These are phyloP conservation scores for Germaria angustata DNA, from an alignment of 2,888 invertebrate species.

Conservation along the genomic window DNA sequence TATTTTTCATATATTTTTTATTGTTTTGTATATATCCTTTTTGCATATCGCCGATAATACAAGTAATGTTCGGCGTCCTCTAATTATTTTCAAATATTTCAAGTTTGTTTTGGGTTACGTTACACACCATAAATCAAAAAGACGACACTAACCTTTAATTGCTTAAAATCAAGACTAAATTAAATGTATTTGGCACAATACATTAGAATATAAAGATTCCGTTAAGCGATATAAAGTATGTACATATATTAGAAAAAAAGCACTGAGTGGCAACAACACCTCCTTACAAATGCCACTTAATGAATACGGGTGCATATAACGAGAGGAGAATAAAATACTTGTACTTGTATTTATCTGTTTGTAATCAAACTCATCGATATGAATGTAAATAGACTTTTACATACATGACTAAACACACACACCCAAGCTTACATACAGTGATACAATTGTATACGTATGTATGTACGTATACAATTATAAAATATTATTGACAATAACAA, in stretches of 20 bases:
- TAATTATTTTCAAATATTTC: not conserved
- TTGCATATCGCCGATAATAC: not conserved
- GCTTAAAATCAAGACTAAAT: slow-evolving; percentile 60
- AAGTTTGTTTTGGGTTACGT: not conserved
- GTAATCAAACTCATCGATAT: slow-evolving; percentile 63
- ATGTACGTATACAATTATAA: not conserved
- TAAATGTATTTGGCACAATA: slow-evolving; percentile 52
- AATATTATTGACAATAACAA: slow-evolving; percentile 26
- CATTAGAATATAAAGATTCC: slow-evolving; percentile 64
- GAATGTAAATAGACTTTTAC: slow-evolving; percentile 40
- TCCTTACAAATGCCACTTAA: slow-evolving; percentile 51
- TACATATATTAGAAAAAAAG: too few relatives aligned
- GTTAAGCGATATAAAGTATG: slow-evolving; percentile 22
- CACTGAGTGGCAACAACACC: slow-evolving; percentile 32
- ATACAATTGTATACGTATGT: not conserved
- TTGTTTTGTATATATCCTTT: slow-evolving; percentile 21
- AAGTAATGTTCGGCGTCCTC: not conserved
- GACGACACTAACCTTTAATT: slow-evolving; percentile 54
- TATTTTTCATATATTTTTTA: too few relatives aligned
- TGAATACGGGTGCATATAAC: slow-evolving; percentile 2
- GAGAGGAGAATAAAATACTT: slow-evolving; percentile 36
- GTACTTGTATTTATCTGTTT: slow-evolving; percentile 53
- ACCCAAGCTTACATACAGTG: not conserved
- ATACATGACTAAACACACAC: not conserved
- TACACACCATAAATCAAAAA: not conserved